Evolutionary conservation across 2,113 vertebrate species (phyloP), one percentile per base, ranked within the genome.

Genomic region (Pagrus major): DNA sequence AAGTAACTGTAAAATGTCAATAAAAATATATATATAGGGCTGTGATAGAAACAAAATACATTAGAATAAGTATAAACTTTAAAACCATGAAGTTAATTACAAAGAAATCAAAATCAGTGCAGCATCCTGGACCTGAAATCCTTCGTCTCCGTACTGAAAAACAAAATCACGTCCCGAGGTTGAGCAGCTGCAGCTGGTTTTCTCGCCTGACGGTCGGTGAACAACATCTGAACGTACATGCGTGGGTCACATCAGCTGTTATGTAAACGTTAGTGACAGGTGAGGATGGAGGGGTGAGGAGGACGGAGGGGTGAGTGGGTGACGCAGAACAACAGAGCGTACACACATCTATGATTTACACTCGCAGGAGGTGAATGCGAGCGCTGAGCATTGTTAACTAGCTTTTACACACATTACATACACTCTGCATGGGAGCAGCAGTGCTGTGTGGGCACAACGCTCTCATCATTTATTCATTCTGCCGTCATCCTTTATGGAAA

Each of bases 401-500:
- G 60, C 56, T 59, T 37, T 73, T 41, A 75, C 58, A 69, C 68
- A 77, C 55, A 37, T 25, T 23, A 35, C 41, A 49, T 14, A n/a
- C 29, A 33, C 51, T 47, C 10, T 72, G 46, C 69, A 82, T 76
- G 33, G 56, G 65, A 59, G 42, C 41, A 80, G 61, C 29, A 42
- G 44, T 64, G 69, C 80, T 82, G 78, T 54, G 71, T 80, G 74
- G 63, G 84, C 82, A 82, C 76, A 77, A 84, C 70, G 71, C 23
- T 31, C 6, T 78, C 80, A 90, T 89, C 59, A 79, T 72, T 90
- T 84, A 92, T 92, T 90, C 74, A 86, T 87, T 20, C 41, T 18
- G 15, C 8, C 69, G 52, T 60, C 73, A 20, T 52, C 58, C 67
- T 84, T 56, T 15, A 54, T 76, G 59, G 72, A 85, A 86, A 84